Evolutionary conservation across 2,888 invertebrate species (phyloP).

Genomic region (Sussaba pulchella): DNA sequence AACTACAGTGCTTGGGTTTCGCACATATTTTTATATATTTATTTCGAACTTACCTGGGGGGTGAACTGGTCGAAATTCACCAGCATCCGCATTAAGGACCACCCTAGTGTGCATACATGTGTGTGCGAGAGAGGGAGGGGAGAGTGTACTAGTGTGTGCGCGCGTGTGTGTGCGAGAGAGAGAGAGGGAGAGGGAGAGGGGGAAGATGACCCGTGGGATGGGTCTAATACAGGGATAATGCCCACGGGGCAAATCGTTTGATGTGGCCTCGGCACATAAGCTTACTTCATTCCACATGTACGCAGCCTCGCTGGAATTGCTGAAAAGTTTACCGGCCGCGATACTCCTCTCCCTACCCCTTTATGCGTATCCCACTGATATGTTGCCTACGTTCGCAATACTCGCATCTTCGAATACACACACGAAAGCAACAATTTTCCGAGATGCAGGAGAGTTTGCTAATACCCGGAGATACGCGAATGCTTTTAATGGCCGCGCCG

Average conservation of each 20-base stretch:
- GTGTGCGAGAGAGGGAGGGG: too few relatives aligned
- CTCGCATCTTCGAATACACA: constrained; percentile 39
- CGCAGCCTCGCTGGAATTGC: constrained; percentile 69
- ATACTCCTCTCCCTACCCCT: constrained; percentile 14
- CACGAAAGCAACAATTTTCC: constrained; percentile 56
- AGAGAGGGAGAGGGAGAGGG: constrained; percentile 21
- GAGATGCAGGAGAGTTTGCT: constrained; percentile 70
- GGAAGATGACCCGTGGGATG: constrained; percentile 52
- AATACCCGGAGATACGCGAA: constrained; percentile 55
- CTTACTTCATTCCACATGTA: constrained; percentile 58
- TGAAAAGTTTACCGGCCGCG: constrained; percentile 69
- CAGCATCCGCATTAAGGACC: too few relatives aligned
- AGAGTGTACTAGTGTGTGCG: too few relatives aligned
- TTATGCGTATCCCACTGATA: constrained; percentile 7
- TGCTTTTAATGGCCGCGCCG: constrained; percentile 61
- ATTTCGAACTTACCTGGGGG: too few relatives aligned
- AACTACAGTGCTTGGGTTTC: too few relatives aligned
- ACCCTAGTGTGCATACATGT: too few relatives aligned
- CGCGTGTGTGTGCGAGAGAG: too few relatives aligned
- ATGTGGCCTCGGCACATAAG: constrained; percentile 69
- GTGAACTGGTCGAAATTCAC: too few relatives aligned
- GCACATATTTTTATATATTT: too few relatives aligned
- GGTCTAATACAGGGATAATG: constrained; percentile 70
- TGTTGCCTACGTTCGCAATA: constrained; percentile 22
- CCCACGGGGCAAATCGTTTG: constrained; percentile 72